Evolutionary conservation across 2,797 vertebrate species (phyloP), one percentile per base, ranked within the genome.

Genomic region (Kryptopterus vitreolus): DNA sequence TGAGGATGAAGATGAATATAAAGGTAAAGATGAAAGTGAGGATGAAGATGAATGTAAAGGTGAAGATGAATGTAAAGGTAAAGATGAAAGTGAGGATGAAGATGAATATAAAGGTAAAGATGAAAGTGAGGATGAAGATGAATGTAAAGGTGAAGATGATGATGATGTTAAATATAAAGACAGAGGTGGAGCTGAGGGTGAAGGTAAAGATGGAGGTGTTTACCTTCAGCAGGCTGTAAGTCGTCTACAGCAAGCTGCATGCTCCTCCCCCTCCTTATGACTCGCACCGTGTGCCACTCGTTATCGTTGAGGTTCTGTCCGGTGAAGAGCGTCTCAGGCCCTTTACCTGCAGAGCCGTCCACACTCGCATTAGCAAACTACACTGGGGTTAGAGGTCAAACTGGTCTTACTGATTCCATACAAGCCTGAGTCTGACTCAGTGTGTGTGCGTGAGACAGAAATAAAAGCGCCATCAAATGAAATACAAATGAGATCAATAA

Each of bases 281-380:
- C 98, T 88, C 97, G 97, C 35, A 99, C 96, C 9, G 98, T 99
- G 94, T 99, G 98, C 98, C 98, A 99, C 87, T 98, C 97, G 85
- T 99, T 98, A 95, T 99, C 97, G 92, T 99, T 99, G 94, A 99
- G 95, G 95, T 97, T 98, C 95, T 99, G 96, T 94, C 97, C 98
- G 76, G 96, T 96, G 95, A 98, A 98, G 92, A 99, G 96, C 82
- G 96, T 99, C 92, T 99, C 97, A 89, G 98, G 98, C 90, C 98
- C 98, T 94, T 99, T 99, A 94, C 97, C 98, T 99, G 96, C 92
- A 95, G 95, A 90, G 98, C 93, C 98, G 96, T 95, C 95, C 96
- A 98, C 95, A 98, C 90, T 94, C 13, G 3, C 84, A 89, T 94
- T 93, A 94, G 92, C 10, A 31, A 68, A 43, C 16, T 61, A 68